phyloP scores from a whole-genome alignment of 37 sponge, comb jelly and placozoan species.

The Eunapius fragilis region DNA sequence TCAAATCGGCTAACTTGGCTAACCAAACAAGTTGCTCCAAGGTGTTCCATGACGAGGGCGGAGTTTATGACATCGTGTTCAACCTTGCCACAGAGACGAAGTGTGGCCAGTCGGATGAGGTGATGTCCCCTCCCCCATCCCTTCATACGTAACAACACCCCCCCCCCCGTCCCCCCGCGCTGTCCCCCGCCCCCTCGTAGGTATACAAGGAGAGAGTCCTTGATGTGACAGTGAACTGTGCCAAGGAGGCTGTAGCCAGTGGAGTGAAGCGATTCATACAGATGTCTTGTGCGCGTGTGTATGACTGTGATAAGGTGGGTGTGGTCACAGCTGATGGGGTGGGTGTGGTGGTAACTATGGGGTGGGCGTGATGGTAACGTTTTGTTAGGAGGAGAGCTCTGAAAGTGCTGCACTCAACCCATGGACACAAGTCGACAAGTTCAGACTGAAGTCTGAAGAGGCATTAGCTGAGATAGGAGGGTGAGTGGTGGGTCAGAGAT shows the following conservation, averaged over 20 bases:
- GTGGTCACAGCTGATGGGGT: neutral
- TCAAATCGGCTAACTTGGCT: constrained; percentile 84
- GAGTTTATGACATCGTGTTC: constrained; percentile 79
- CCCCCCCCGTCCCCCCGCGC: neutral
- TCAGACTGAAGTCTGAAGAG: constrained; percentile 84
- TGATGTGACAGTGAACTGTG: constrained; percentile 81
- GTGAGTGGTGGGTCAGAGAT: constrained; percentile 15
- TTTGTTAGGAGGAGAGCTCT: constrained; percentile 72
- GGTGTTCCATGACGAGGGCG: constrained; percentile 64
- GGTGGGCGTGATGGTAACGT: no score
- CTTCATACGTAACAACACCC: no score
- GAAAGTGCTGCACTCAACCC: constrained; percentile 75
- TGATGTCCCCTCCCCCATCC: constrained; percentile 17
- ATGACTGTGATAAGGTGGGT: constrained; percentile 78
- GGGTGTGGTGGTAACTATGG: no score
- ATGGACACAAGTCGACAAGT: constrained; percentile 83
- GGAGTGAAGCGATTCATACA: constrained; percentile 83
- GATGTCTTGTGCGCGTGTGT: constrained; percentile 91
- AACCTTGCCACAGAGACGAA: constrained; percentile 96
- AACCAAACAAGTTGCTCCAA: constrained; percentile 53
- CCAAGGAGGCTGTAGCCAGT: constrained; percentile 54
- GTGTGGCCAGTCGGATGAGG: constrained; percentile 82
- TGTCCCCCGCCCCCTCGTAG: constrained; percentile 31
- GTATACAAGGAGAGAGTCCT: constrained; percentile 93
- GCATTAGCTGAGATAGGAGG: constrained; percentile 56